phyloP scores from a whole-genome alignment of 1,140 invertebrate genomes.

The Sweltsa coloradensis region DNA sequence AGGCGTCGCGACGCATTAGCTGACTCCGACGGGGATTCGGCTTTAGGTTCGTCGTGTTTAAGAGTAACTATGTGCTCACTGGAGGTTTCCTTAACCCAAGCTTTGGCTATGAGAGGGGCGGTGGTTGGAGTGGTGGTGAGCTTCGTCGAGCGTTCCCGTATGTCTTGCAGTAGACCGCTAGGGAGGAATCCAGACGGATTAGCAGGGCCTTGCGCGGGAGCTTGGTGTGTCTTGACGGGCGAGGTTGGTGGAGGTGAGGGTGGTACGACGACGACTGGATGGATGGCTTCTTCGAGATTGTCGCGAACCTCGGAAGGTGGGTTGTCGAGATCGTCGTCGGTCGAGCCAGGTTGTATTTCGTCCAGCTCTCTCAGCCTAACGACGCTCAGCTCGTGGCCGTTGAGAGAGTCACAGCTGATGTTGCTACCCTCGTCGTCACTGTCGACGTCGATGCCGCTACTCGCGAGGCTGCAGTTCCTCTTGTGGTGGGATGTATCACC shows the following conservation, averaged over 20 bases:
- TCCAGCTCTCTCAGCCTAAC: slow-evolving; percentile 25
- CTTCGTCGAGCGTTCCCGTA: slow-evolving; percentile 30
- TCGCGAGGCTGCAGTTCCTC: slow-evolving; percentile 37
- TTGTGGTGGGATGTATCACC: slow-evolving; percentile 33
- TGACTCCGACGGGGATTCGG: too few relatives aligned
- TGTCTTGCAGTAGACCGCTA: slow-evolving; percentile 43
- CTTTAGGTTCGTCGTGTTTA: too few relatives aligned
- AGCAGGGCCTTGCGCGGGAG: neutral
- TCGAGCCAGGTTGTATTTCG: neutral
- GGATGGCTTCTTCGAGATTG: too few relatives aligned
- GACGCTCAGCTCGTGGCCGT: slow-evolving; percentile 44
- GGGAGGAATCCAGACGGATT: slow-evolving; percentile 34
- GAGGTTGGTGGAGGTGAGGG: neutral
- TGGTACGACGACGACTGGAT: neutral
- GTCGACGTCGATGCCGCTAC: slow-evolving; percentile 42
- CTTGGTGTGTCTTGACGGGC: too few relatives aligned
- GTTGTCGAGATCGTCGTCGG: slow-evolving; percentile 6
- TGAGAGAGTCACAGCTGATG: slow-evolving; percentile 57
- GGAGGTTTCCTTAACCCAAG: too few relatives aligned
- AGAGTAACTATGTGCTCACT: neutral
- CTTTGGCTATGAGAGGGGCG: too few relatives aligned
- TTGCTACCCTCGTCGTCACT: slow-evolving; percentile 52
- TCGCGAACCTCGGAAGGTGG: too few relatives aligned
- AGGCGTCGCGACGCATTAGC: neutral
- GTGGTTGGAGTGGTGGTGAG: too few relatives aligned